Evolutionary conservation across 2,888 invertebrate species (phyloP), one percentile per base, ranked within the genome.

Genomic region (Lamproptera curius): DNA sequence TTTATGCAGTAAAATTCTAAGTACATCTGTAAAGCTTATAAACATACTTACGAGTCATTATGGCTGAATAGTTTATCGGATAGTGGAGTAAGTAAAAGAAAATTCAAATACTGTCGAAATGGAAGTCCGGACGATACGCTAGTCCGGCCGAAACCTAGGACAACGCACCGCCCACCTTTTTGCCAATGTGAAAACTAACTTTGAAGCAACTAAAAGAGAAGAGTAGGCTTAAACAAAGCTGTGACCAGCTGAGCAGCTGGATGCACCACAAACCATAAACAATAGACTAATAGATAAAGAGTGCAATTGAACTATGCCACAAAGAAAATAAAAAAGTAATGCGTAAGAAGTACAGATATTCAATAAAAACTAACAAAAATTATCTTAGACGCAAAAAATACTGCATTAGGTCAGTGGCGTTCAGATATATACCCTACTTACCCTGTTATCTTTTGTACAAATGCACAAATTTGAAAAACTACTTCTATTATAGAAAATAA

Each of bases 101-200:
- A 44, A 51, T 56, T 52, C 23, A 56, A 65, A 62, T 65, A 57
- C 63, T 61, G 59, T 62, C 54, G 53, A 51, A 51, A 52, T 54
- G 59, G 60, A 72, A 73, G 71, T 67, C 69, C 76, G 83, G 86
- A 87, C 87, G 87, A 87, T 86, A 87, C 87, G 87, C 84, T 84
- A 78, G 79, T 73, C 85, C 79, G 86, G 87, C 68, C 85, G 83
- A 84, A 82, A 86, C 87, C 87, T 81, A 76, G 76, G 81, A 85
- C 84, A 82, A 86, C 86, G 86, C 87, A 87, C 87, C 87, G 87
- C 83, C 87, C 83, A 71, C 62, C 67, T 66, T 75, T 61, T 69
- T 58, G 59, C 70, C 75, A 74, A 79, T 76, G 58, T 65, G 61
- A 73, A 76, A 73, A 58, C 26, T 60, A 75, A 76, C 72, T 73